Evolutionary conservation across 1,140 invertebrate species (phyloP), one percentile per base, ranked within the genome.

Genomic region (Drosophila tsacasi): DNA sequence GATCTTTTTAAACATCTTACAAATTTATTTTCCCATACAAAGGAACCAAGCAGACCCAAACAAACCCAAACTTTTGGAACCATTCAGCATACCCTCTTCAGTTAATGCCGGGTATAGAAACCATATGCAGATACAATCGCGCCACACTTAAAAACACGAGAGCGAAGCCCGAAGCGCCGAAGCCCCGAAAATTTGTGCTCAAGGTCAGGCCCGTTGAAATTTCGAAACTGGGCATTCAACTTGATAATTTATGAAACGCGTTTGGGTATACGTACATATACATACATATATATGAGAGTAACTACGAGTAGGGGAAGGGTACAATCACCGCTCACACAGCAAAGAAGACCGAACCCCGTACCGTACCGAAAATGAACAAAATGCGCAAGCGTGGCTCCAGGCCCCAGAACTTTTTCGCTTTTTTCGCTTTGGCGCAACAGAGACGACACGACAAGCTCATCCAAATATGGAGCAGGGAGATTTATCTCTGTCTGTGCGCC

Each of bases 211-310:
- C 37, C 55, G 66, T 73, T 67, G 61, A 81, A 91, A 79, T 81
- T 83, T 91, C 72, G 72, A 91, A 91, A 91, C 89, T 91, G 87
- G 87, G 77, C 87, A 86, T 91, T 91, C 87, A 91, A 91, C 87
- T 91, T 91, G 83, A 89, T 91, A 91, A 91, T 91, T 91, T 91
- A 91, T 87, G 80, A 91, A 91, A 91, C 87, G 82, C 87, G 87
- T 91, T 91, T 79, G 72, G 58, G 66, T 57, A 60, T 25, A 42
- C 17, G 21, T 25, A 58, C 35, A 10, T 75, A 58, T 44, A 66
- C 13, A 58, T 72, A 58, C 42, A 65, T 30, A 50, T 6, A 12
- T 27, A 55, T 75, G 54, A 35, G 76, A 54, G 61, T 65, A 83
- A 76, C 76, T 79, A 68, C 67, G 49, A 71, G 63, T 71, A 71